phyloP scores from a whole-genome alignment of 2,113 vertebrate species.

The Coturnix japonica region DNA sequence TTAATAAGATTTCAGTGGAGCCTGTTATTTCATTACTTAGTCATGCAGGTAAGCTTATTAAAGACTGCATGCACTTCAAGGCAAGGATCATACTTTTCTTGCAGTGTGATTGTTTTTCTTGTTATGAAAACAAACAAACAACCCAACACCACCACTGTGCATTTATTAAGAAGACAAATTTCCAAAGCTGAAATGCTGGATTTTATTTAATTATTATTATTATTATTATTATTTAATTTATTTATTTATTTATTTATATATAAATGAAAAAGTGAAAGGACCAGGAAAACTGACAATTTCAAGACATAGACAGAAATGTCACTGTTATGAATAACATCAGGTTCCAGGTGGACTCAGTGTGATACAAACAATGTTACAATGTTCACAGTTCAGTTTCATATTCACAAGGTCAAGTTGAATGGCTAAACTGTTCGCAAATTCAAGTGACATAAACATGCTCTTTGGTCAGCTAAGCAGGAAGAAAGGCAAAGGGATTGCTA shows the following conservation, averaged over 20 bases:
- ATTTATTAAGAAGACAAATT: neutral
- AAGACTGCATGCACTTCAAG: neutral
- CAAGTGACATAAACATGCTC: neutral
- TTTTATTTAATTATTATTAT: too few species aligned
- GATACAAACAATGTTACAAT: neutral
- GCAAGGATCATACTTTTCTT: neutral
- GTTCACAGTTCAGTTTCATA: neutral
- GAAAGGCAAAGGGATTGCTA: neutral
- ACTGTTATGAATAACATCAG: neutral
- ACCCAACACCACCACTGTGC: neutral
- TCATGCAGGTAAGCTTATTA: neutral
- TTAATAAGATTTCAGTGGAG: neutral
- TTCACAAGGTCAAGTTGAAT: neutral
- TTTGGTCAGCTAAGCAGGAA: neutral
- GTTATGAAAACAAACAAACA: neutral
- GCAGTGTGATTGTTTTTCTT: neutral
- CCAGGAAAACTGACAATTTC: neutral
- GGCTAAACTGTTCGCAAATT: neutral
- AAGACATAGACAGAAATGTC: neutral
- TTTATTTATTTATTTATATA: too few species aligned
- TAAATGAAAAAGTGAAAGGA: too few species aligned
- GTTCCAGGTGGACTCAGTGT: neutral
- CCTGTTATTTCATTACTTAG: neutral
- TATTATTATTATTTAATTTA: too few species aligned
- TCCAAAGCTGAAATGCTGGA: neutral